Evolutionary conservation across 2,888 invertebrate genomes (phyloP).

Genomic region (Philereme transversata): DNA sequence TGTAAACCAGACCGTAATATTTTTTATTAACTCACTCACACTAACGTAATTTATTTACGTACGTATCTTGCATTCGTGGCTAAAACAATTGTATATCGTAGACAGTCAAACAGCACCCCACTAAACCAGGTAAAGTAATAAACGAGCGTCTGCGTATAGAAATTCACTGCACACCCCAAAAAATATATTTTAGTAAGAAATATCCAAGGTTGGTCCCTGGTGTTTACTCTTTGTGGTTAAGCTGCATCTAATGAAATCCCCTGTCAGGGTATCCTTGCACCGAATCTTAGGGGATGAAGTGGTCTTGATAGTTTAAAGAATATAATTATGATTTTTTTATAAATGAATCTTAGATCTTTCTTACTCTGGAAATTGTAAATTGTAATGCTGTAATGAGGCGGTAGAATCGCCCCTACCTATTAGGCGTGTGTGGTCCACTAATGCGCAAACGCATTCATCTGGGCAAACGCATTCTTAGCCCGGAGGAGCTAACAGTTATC

Average conservation of each 20-base stretch:
- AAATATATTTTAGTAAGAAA: slow-evolving; percentile 68
- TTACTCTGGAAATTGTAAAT: too few relatives aligned
- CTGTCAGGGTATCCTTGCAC: slow-evolving; percentile 79
- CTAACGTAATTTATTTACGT: too few relatives aligned
- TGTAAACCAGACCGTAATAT: too few relatives aligned
- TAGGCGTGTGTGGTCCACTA: too few relatives aligned
- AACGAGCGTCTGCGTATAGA: slow-evolving; percentile 53
- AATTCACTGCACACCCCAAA: slow-evolving; percentile 69
- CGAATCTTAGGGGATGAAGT: slow-evolving; percentile 49
- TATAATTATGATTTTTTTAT: not conserved
- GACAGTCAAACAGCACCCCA: slow-evolving; percentile 12
- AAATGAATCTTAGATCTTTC: too few relatives aligned
- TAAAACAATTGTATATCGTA: slow-evolving; percentile 3
- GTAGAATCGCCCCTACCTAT: too few relatives aligned
- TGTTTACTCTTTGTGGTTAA: slow-evolving; percentile 79
- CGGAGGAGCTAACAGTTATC: too few relatives aligned
- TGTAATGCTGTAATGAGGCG: too few relatives aligned
- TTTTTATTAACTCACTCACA: too few relatives aligned
- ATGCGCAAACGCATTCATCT: too few relatives aligned
- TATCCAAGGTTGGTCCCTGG: slow-evolving; percentile 74
- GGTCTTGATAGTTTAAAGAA: slow-evolving; percentile 52
- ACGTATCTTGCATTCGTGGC: not conserved
- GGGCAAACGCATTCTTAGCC: too few relatives aligned
- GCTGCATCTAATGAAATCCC: slow-evolving; percentile 84
- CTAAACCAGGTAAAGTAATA: slow-evolving; percentile 39